phyloP scores from a whole-genome alignment of 2,888 invertebrate genomes.

The Lasioglossum vierecki region DNA sequence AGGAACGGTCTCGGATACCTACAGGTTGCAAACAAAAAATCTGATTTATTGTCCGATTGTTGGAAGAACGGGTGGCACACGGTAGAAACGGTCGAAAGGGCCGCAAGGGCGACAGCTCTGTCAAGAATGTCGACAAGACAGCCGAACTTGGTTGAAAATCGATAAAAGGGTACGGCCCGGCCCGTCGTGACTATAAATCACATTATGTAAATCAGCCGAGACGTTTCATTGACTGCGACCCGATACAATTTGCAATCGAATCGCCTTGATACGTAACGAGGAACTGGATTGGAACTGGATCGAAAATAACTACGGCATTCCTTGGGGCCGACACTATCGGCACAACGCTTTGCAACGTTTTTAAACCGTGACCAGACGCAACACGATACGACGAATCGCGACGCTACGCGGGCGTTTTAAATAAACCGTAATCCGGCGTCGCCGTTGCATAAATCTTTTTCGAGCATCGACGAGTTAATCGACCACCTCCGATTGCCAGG shows the following conservation, averaged over 20 bases:
- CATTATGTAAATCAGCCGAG: conserved; percentile 56
- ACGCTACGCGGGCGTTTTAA: conserved; percentile 39
- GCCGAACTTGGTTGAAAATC: conserved; percentile 17
- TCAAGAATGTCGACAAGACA: not conserved
- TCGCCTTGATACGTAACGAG: conserved; percentile 49
- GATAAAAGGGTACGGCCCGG: conserved; percentile 18
- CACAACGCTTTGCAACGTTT: conserved; percentile 42
- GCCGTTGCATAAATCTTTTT: conserved; percentile 54
- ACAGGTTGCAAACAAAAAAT: not conserved
- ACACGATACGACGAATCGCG: conserved; percentile 17
- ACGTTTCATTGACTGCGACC: conserved; percentile 57
- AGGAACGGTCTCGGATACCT: not conserved
- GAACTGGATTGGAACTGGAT: conserved; percentile 55
- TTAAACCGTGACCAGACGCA: conserved; percentile 55
- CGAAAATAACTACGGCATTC: conserved; percentile 61
- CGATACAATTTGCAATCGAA: conserved; percentile 57
- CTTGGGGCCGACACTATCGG: conserved; percentile 40
- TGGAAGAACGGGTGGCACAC: not conserved
- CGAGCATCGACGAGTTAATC: conserved; percentile 54
- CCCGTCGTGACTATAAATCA: conserved; percentile 34
- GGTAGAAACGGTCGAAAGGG: not conserved
- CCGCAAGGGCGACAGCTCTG: not conserved
- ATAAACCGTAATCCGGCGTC: conserved; percentile 49
- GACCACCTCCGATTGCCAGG: conserved; percentile 35
- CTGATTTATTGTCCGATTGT: conserved; percentile 3